These are phyloP conservation scores for Drosophila kuntzei DNA, from an alignment of 2,888 invertebrate species.

Conservation along the genomic window DNA sequence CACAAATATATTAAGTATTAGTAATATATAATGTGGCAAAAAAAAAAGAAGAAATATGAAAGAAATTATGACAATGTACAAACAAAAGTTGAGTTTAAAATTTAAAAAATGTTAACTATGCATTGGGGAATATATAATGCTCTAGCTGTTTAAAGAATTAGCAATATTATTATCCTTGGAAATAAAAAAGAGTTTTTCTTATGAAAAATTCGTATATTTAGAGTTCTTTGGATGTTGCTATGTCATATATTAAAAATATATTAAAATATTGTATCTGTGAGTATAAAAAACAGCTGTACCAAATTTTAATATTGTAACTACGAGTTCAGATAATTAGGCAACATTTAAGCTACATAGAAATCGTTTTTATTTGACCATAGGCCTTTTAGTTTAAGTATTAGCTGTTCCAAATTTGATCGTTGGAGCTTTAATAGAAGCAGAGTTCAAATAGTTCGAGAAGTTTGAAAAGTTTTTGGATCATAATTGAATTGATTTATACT, in stretches of 20 bases:
- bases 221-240: neutral
- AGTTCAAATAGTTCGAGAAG: neutral
- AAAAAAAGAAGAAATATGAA: slow-evolving; percentile 52
- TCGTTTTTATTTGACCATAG: too few relatives aligned
- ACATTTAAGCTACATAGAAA: too few relatives aligned
- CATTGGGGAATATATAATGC: slow-evolving; percentile 1
- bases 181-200: neutral
- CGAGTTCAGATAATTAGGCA: neutral
- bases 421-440: neutral
- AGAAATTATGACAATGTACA: slow-evolving; percentile 29
- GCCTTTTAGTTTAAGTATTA: too few relatives aligned
- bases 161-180: neutral
- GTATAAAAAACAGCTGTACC: neutral
- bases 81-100: slow-evolving; percentile 2
- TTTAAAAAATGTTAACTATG: neutral
- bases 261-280: neutral
- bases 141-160: neutral
- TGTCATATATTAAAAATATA: too few relatives aligned
- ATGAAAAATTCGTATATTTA: neutral
- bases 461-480: neutral
- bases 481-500: too few relatives aligned
- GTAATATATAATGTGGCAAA: slow-evolving; percentile 70
- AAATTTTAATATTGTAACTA: neutral
- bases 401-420: neutral
- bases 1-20: slow-evolving; percentile 73